Conservation (phyloP, 2,113 vertebrate species). For the Pipra filicauda region DNA sequence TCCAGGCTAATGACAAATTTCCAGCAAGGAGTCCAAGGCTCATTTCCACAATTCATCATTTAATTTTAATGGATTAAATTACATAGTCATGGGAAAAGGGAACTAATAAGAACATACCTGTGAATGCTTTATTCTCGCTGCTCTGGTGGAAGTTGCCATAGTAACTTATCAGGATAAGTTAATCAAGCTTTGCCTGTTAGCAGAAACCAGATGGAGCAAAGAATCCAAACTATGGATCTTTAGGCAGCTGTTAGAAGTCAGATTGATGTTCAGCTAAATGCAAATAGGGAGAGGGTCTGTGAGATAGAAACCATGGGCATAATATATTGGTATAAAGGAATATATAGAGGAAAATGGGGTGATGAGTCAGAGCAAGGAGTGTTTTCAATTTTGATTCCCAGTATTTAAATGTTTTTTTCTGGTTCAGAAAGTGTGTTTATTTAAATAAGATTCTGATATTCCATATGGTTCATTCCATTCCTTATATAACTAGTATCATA, state of each 20-base stretch:
- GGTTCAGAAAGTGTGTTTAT: conserved; percentile 9
- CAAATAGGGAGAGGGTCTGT: background rate
- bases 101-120: background rate
- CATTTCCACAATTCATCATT: background rate
- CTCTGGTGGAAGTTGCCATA: conserved; percentile 23
- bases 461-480: background rate
- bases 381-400: background rate
- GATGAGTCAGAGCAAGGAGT: background rate
- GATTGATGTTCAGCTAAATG: background rate
- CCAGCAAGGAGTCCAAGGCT: background rate
- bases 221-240: background rate
- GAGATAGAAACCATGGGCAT: background rate
- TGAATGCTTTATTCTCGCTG: background rate
- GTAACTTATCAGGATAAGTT: conserved; percentile 33
- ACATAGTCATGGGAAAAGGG: background rate
- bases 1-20: background rate
- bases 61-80: conserved; percentile 23
- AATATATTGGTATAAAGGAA: background rate
- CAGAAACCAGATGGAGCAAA: background rate
- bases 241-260: conserved; percentile 1
- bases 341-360: background rate
- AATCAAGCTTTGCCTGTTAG: conserved; percentile 33
- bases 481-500: background rate
- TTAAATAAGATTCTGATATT: conserved; percentile 18
- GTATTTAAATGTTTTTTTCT: conserved; percentile 31